Evolutionary conservation across 30 jellyfish, hydroid and myxozoan species (phyloP).

Genomic region (Turritopsis rubra): DNA sequence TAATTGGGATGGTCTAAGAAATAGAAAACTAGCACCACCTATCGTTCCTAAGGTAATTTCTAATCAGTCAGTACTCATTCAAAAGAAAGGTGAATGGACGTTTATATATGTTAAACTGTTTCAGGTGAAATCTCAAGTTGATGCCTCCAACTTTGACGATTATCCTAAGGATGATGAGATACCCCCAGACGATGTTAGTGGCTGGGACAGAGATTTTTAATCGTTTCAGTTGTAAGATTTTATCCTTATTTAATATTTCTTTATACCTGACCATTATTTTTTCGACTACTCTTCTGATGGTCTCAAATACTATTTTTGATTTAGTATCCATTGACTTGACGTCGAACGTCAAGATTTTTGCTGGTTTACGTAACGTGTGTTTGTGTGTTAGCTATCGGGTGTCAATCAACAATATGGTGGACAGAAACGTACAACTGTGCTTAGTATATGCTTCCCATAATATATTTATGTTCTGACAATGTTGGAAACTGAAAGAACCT

Average conservation of each 20-base stretch:
- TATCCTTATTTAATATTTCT: not conserved
- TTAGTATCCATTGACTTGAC: not conserved
- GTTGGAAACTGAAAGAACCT: not conserved
- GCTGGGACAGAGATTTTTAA: conserved; percentile 98
- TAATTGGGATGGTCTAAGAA: conserved; percentile 92
- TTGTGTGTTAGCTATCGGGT: not conserved
- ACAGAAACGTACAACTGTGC: not conserved
- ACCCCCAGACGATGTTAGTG: conserved; percentile 98
- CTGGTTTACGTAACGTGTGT: not conserved
- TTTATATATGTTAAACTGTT: not conserved
- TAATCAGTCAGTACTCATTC: not conserved
- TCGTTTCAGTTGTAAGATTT: not conserved
- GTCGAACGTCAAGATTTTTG: not conserved
- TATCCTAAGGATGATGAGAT: conserved; percentile 96
- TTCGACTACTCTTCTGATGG: not conserved
- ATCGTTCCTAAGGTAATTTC: conserved; percentile 70
- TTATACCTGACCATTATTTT: not conserved
- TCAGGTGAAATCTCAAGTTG: conserved; percentile 81
- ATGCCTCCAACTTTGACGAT: conserved; percentile 94
- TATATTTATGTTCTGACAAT: not conserved
- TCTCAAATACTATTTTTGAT: not conserved
- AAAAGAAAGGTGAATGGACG: not conserved
- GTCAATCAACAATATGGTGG: not conserved
- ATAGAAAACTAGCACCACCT: conserved; percentile 80
- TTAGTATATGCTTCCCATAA: not conserved